These are phyloP conservation scores for Petromus typicus DNA, from an alignment of 2,113 vertebrate genomes.

Conservation along the genomic window DNA sequence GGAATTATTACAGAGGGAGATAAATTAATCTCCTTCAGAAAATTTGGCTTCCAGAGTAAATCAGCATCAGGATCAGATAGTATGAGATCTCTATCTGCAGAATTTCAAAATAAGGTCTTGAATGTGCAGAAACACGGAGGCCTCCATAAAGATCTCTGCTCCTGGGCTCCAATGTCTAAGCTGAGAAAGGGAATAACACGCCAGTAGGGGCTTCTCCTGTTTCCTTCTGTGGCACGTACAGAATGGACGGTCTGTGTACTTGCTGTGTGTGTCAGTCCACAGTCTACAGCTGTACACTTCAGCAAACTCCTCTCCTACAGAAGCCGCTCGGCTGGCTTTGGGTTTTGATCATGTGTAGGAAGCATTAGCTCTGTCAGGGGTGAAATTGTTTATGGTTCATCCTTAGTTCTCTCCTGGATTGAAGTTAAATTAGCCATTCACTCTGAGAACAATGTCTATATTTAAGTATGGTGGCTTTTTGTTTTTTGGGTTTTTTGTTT, in stretches of 20 bases:
- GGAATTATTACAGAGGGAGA: background rate
- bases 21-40: background rate
- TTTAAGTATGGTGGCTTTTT: no score
- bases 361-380: background rate
- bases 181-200: background rate
- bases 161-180: background rate
- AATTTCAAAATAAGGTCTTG: background rate
- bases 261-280: background rate
- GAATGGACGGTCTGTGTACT: background rate
- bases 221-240: background rate
- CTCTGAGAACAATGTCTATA: slow-evolving; percentile 14
- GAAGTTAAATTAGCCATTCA: slow-evolving; percentile 31
- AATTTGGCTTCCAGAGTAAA: background rate
- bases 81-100: background rate
- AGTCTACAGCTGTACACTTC: background rate
- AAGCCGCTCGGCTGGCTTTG: background rate
- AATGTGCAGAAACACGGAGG: background rate
- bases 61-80: background rate
- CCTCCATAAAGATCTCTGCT: background rate
- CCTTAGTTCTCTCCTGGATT: background rate
- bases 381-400: background rate
- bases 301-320: background rate
- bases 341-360: background rate
- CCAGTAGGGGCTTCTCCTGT: background rate
- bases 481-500: no score